A percentile compares a stretch with the other conserved stretches of the same genome.
Conservation (phyloP, 2,888 invertebrate genomes). For the Ormyrus nitidulus region DNA sequence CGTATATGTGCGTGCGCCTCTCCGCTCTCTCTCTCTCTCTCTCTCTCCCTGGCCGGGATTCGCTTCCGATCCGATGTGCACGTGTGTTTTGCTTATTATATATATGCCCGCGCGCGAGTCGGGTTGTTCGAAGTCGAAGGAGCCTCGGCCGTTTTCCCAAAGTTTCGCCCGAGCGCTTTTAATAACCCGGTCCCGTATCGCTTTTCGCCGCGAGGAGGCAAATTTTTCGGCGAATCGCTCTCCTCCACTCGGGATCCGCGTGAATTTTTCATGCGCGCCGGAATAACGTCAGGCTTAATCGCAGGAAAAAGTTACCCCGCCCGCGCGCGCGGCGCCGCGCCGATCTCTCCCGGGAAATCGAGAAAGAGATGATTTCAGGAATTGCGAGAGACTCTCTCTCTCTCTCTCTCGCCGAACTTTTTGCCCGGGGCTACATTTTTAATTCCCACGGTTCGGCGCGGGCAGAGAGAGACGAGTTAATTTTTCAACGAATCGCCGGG, state of each 20-base stretch:
- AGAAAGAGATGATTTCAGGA: slow-evolving; percentile 53
- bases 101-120: neutral
- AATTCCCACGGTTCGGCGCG: slow-evolving; percentile 29
- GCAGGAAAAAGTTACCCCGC: slow-evolving; percentile 17
- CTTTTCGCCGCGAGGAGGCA: neutral
- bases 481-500: slow-evolving; percentile 49
- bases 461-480: slow-evolving; percentile 39
- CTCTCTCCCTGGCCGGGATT: slow-evolving; percentile 11
- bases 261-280: neutral
- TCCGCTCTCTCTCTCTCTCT: slow-evolving; percentile 11
- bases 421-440: slow-evolving; percentile 45
- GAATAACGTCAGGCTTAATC: neutral
- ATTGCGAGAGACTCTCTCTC: slow-evolving; percentile 40
- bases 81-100: slow-evolving; percentile 40
- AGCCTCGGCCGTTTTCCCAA: too few species aligned
- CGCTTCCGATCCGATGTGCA: slow-evolving; percentile 8
- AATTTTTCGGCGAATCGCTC: neutral
- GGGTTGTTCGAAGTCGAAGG: neutral
- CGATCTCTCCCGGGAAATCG: slow-evolving; percentile 55
- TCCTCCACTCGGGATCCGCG: neutral
- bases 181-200: neutral
- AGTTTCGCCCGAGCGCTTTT: neutral
- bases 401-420: too few species aligned
- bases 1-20: neutral
- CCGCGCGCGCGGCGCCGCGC: neutral